Conservation (phyloP, 2,113 vertebrate species). For the Protomyctophum bolini region DNA sequence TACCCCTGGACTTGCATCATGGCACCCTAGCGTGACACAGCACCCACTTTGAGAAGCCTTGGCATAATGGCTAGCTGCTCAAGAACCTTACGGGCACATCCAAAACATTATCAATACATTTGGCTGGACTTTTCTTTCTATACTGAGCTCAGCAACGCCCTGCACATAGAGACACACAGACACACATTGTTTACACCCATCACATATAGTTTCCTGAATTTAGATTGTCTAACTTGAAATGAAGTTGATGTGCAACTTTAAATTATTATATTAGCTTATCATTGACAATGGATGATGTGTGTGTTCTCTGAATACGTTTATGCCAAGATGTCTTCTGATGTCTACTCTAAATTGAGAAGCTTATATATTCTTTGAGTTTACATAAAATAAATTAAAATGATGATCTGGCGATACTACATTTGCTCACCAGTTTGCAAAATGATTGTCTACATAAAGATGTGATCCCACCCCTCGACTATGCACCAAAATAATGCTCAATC, state of each 20-base stretch:
- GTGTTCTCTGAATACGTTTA: not conserved
- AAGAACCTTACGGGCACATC: conserved; percentile 1
- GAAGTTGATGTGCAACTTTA: conserved; percentile 15
- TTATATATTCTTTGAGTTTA: conserved; percentile 16
- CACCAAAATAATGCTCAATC: conserved; percentile 1
- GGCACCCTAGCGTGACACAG: too few relatives aligned
- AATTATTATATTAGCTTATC: conserved; percentile 8
- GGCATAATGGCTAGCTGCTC: too few relatives aligned
- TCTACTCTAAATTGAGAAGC: conserved; percentile 20
- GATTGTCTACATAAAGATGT: conserved; percentile 9
- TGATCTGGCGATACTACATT: conserved; percentile 11
- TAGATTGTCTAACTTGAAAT: conserved; percentile 15
- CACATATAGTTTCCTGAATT: conserved; percentile 12
- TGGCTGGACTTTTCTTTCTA: too few relatives aligned
- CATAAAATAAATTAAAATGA: not conserved
- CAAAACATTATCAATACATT: conserved; percentile 9
- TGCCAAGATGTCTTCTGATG: conserved; percentile 14
- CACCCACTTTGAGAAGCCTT: too few relatives aligned
- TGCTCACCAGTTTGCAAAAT: conserved; percentile 16
- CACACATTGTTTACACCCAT: conserved; percentile 17
- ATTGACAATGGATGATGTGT: conserved; percentile 1
- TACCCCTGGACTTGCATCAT: too few relatives aligned
- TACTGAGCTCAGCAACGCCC: too few relatives aligned
- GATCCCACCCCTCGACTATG: conserved; percentile 10
- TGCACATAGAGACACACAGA: too few relatives aligned